Evolutionary conservation across 2,113 vertebrate genomes (phyloP).

Genomic region (Paratilapia polleni): DNA sequence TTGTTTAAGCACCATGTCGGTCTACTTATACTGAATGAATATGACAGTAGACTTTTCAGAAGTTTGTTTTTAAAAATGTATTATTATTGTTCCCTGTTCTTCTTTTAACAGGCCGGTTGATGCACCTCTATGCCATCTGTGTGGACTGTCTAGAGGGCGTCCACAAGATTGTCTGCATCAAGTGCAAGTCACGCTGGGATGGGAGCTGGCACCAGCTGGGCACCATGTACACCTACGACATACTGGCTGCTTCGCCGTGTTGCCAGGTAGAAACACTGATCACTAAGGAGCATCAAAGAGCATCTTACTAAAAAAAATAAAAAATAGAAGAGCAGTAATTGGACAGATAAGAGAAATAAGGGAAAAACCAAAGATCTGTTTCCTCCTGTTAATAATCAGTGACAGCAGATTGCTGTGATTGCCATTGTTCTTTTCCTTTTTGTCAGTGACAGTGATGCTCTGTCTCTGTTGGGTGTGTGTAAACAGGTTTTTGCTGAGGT

Average conservation of each 20-base stretch:
- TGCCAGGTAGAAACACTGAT: slow-evolving; percentile 87
- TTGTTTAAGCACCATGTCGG: neutral
- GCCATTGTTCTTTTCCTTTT: no score
- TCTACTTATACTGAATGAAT: neutral
- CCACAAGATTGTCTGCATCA: slow-evolving; percentile 99
- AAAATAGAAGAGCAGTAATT: neutral
- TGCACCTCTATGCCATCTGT: slow-evolving; percentile 98
- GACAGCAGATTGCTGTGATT: neutral
- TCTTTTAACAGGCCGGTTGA: slow-evolving; percentile 90
- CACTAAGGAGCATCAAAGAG: neutral
- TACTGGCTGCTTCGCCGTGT: slow-evolving; percentile 96
- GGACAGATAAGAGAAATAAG: neutral
- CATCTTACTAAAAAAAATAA: neutral
- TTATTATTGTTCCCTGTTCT: neutral
- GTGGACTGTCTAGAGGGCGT: slow-evolving; percentile 99
- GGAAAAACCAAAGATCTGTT: neutral
- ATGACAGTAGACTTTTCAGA: neutral
- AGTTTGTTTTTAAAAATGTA: neutral
- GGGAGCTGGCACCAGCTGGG: slow-evolving; percentile 99
- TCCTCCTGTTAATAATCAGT: neutral
- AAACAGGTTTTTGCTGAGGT: neutral
- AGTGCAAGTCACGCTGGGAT: slow-evolving; percentile 98
- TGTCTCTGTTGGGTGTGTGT: neutral
- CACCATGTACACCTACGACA: slow-evolving; percentile 99
- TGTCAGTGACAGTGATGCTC: neutral